A percentile compares a stretch with the other conserved stretches of the same genome.
Evolutionary conservation across 2,888 invertebrate species (phyloP).

Genomic region (Macaria liturata): DNA sequence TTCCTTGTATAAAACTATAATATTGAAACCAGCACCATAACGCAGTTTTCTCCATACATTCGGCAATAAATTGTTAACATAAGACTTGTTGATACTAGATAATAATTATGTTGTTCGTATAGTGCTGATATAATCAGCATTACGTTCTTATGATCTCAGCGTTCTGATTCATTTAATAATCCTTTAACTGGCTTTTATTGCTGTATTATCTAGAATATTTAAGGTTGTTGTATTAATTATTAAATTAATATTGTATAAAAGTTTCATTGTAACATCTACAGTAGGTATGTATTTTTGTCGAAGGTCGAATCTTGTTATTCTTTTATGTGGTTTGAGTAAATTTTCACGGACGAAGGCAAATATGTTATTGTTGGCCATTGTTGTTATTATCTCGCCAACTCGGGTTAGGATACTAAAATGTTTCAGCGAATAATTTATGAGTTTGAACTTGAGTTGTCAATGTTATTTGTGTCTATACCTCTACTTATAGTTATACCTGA

Average conservation of each 20-base stretch:
- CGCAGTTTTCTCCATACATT: slow-evolving; percentile 28
- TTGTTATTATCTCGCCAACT: slow-evolving; percentile 36
- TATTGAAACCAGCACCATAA: too few relatives aligned
- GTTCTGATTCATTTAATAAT: slow-evolving; percentile 29
- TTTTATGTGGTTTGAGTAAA: slow-evolving; percentile 12
- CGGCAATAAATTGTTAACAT: slow-evolving; percentile 43
- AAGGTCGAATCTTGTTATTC: slow-evolving; percentile 14
- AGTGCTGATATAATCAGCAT: slow-evolving; percentile 52
- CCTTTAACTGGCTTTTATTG: slow-evolving; percentile 7
- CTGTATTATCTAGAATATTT: slow-evolving; percentile 4
- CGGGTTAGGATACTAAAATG: neutral
- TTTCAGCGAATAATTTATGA: slow-evolving; percentile 20
- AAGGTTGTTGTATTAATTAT: neutral
- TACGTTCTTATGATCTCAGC: slow-evolving; percentile 55
- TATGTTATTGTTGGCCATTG: slow-evolving; percentile 28
- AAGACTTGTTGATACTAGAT: slow-evolving; percentile 27
- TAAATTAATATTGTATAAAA: neutral
- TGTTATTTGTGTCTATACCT: slow-evolving; percentile 56
- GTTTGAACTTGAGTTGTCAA: slow-evolving; percentile 44
- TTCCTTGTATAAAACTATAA: too few relatives aligned
- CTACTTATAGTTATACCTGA: slow-evolving; percentile 63
- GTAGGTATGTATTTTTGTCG: slow-evolving; percentile 19
- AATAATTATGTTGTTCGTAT: slow-evolving; percentile 23
- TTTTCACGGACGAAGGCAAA: slow-evolving; percentile 5
- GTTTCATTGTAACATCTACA: neutral